Conservation (phyloP, 1,140 invertebrate species). For the Probaryconus sp. region DNA sequence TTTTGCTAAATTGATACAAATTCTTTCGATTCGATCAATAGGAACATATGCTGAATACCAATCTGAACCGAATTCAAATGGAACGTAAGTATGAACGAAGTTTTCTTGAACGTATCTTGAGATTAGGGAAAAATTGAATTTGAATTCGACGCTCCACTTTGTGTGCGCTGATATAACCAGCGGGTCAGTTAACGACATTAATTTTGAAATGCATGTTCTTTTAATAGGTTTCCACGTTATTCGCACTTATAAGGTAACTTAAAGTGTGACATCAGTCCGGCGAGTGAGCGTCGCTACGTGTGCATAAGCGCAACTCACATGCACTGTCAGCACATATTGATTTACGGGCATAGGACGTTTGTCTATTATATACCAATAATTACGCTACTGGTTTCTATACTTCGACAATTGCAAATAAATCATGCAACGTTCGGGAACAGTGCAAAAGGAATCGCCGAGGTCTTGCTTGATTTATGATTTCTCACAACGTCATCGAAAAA, state of each 20-base stretch:
- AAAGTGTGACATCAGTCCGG: slow-evolving; percentile 59
- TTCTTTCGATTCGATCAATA: slow-evolving; percentile 17
- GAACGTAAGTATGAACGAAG: too few relatives aligned
- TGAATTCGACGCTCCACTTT: slow-evolving; percentile 39
- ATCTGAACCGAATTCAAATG: too few relatives aligned
- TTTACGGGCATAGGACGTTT: slow-evolving; percentile 47
- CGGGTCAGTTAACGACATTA: slow-evolving; percentile 50
- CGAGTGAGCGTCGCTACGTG: slow-evolving; percentile 51
- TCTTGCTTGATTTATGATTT: slow-evolving; percentile 57
- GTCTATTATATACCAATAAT: slow-evolving; percentile 63
- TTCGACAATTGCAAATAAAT: slow-evolving; percentile 43
- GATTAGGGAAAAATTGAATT: slow-evolving; percentile 36
- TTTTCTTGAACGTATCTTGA: too few relatives aligned
- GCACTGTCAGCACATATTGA: slow-evolving; percentile 51
- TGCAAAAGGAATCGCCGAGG: slow-evolving; percentile 40
- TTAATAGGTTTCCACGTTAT: slow-evolving; percentile 58
- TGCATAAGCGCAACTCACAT: slow-evolving; percentile 53
- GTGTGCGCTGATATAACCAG: slow-evolving; percentile 39
- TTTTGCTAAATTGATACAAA: slow-evolving; percentile 40
- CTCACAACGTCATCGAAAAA: slow-evolving; percentile 30
- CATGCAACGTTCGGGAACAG: slow-evolving; percentile 21
- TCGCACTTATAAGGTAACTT: slow-evolving; percentile 59
- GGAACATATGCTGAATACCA: slow-evolving; percentile 4
- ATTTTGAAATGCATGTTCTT: slow-evolving; percentile 51
- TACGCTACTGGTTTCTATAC: slow-evolving; percentile 60